These are phyloP conservation scores for Meloidogyne chitwoodi DNA, from an alignment of 1,140 invertebrate genomes.

Conservation along the genomic window DNA sequence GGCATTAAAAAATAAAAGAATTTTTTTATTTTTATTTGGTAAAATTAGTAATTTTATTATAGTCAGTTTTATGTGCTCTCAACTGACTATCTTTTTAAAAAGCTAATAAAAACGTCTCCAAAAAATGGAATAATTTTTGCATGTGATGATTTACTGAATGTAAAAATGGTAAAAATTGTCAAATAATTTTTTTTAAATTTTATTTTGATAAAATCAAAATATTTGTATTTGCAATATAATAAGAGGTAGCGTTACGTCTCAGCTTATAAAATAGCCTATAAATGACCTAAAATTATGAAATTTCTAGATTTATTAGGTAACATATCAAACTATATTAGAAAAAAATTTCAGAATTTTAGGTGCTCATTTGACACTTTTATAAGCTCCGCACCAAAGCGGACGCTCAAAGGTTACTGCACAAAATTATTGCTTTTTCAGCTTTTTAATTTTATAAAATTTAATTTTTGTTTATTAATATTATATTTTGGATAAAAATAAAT, in stretches of 20 bases:
- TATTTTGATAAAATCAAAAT: too few relatives aligned
- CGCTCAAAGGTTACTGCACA: background rate
- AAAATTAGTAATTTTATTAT: too few relatives aligned
- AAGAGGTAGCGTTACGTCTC: background rate
- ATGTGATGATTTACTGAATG: background rate
- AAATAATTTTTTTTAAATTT: background rate
- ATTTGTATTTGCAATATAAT: too few relatives aligned
- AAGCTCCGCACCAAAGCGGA: background rate
- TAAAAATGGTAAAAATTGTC: background rate
- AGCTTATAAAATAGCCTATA: background rate
- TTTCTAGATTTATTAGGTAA: background rate
- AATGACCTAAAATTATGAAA: background rate
- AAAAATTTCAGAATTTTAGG: background rate
- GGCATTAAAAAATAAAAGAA: background rate
- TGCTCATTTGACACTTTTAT: background rate
- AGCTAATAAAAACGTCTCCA: background rate
- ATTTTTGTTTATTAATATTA: background rate
- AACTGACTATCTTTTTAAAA: background rate
- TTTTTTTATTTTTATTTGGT: background rate
- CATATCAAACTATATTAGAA: background rate
- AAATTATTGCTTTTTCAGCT: background rate
- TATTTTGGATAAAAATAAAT: background rate
- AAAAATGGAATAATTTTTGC: background rate
- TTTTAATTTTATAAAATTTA: background rate
- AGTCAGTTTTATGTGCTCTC: background rate